Evolutionary conservation across 2,113 vertebrate genomes (phyloP).

Genomic region (Apaloderma vittatum): DNA sequence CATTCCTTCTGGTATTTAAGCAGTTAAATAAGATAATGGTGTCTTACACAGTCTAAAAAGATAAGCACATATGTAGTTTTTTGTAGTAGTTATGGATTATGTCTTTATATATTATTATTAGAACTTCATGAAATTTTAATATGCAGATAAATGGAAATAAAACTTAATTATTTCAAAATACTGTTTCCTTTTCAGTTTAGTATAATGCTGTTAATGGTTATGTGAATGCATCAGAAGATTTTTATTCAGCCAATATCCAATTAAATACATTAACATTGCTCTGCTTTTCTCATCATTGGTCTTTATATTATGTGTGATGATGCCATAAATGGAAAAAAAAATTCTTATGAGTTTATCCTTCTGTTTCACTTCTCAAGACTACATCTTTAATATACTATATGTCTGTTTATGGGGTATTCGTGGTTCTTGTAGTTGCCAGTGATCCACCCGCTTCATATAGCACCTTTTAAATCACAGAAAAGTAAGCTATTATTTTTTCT

Average conservation of each 20-base stretch:
- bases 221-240: neutral
- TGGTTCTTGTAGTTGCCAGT: neutral
- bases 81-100: neutral
- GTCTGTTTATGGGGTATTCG: neutral
- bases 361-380: neutral
- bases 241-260: constrained; percentile 36
- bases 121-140: constrained; percentile 39
- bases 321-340: neutral
- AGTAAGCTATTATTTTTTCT: neutral
- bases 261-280: constrained; percentile 35
- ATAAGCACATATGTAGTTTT: neutral
- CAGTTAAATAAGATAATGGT: neutral
- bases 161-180: constrained; percentile 62
- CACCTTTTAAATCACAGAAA: neutral
- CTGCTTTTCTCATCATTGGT: constrained; percentile 21
- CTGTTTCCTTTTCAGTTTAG: constrained; percentile 5
- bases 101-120: constrained; percentile 9
- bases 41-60: neutral
- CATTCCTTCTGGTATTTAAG: neutral
- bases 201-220: constrained; percentile 14
- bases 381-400: neutral
- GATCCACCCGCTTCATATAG: neutral
- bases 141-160: constrained; percentile 49
- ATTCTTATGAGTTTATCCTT: neutral
- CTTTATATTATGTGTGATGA: constrained; percentile 21